Base-by-base conservation (phyloP, 2,113 vertebrate genomes). In the Lathamus discolor region DNA sequence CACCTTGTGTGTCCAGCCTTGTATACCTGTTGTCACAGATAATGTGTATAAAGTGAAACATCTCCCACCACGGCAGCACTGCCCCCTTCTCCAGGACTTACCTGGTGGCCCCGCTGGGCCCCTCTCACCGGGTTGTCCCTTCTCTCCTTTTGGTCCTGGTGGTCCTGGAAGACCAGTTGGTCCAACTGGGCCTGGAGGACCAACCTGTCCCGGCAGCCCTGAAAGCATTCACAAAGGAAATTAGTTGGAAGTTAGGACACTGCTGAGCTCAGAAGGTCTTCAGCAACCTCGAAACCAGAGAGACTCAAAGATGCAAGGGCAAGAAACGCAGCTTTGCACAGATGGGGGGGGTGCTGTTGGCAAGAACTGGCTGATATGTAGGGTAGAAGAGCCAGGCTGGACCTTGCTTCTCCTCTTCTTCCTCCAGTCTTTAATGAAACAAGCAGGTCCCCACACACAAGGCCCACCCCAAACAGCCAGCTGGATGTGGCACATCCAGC, bases 21-120 rank as follows among this genome's bases (percentile, higher is more conserved):
- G 39, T 31, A 13, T 20, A 66, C 52, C 59, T 67, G 22, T 61
- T 73, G 51, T 17, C 87, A 79, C 44, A 87, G 75, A 6, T 14
- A 22, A 10, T 39, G n/a, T 78, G 46, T 13, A 5, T 7, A 13
- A 90, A n/a, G 41, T 29, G 27, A 76, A 82, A 29, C 41, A 8
- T 10, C 51, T 62, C 49, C 39, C 19, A 11, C 14, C 31, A 6
- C 3, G 17, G 67, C 24, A 87, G 79, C 55, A 31, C 27, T 62
- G 31, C 31, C 27, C 31, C n/a, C 41, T 52, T 12, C 20, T 11
- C 33, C 17, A 52, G 74, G 15, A 88, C 97, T 98, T 96, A 99
- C 99, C 99, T 28, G 97, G 97, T 57, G 98, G 98, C 81, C 98
- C 99, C 8, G 97, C 96, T 0, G 97, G 97, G 51, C 98, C 98